Conservation (phyloP, 2,888 invertebrate genomes). For the Dryobota labecula region DNA sequence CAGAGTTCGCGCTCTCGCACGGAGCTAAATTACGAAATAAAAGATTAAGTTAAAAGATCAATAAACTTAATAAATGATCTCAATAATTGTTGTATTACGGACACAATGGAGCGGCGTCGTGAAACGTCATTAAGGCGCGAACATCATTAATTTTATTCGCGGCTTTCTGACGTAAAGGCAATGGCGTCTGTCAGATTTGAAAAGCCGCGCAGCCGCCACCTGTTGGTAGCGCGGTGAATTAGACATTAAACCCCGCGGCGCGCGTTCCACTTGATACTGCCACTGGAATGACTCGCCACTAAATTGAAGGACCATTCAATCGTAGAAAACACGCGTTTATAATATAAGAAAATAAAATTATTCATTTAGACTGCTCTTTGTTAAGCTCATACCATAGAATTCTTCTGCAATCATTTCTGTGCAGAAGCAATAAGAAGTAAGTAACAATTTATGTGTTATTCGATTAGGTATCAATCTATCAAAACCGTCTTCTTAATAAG, state of each 20-base stretch:
- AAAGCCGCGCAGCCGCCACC: constrained; percentile 89
- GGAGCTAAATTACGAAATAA: constrained; percentile 90
- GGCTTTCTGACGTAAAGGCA: constrained; percentile 89
- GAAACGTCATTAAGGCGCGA: constrained; percentile 90
- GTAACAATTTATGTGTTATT: constrained; percentile 39
- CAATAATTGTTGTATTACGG: constrained; percentile 91
- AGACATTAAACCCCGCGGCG: constrained; percentile 87
- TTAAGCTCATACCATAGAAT: constrained; percentile 29
- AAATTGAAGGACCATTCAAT: constrained; percentile 74
- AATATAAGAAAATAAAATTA: constrained; percentile 59
- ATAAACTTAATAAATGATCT: constrained; percentile 91
- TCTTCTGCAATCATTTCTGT: constrained; percentile 35
- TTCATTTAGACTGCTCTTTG: constrained; percentile 58
- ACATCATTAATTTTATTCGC: constrained; percentile 91
- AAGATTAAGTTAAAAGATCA: constrained; percentile 91
- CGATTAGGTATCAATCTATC: constrained; percentile 44
- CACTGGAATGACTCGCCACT: constrained; percentile 86
- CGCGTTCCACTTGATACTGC: constrained; percentile 87
- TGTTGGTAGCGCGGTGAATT: constrained; percentile 90
- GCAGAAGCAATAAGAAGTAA: constrained; percentile 31
- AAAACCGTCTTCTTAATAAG: constrained; percentile 43
- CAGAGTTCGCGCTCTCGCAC: constrained; percentile 88
- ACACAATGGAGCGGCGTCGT: constrained; percentile 90
- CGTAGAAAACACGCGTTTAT: constrained; percentile 66
- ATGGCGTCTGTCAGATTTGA: constrained; percentile 90